Percentiles rank a stretch among this genome's conserved stretches.
Evolutionary conservation across 2,888 invertebrate genomes (phyloP).

Genomic region (Cancer borealis): DNA sequence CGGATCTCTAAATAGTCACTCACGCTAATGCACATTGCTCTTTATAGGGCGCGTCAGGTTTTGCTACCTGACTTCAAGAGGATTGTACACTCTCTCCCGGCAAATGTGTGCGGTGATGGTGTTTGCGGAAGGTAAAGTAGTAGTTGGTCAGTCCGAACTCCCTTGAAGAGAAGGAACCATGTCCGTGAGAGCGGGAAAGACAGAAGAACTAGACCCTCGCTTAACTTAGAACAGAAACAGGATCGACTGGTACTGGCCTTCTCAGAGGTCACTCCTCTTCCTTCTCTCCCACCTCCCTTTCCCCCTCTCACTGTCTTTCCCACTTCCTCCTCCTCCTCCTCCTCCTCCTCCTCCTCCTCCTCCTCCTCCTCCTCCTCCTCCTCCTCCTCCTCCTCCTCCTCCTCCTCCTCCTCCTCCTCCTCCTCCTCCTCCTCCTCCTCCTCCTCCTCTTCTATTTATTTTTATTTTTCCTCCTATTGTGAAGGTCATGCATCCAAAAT

Average conservation of each 20-base stretch:
- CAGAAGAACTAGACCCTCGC: neutral
- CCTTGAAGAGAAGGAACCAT: neutral
- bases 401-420: neutral
- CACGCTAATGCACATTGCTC: neutral
- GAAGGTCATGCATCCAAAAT: neutral
- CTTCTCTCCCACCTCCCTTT: neutral
- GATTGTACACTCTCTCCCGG: neutral
- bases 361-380: neutral
- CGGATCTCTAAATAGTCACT: neutral
- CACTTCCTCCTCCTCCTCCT: neutral
- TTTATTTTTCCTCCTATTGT: neutral
- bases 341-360: neutral
- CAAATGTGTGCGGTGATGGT: neutral
- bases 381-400: neutral
- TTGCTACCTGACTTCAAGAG: neutral
- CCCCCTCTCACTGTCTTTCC: constrained; percentile 31
- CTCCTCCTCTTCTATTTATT: neutral
- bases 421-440: neutral
- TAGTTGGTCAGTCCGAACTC: neutral
- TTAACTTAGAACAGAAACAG: constrained; percentile 4
- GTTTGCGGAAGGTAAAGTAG: neutral
- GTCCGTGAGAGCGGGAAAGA: constrained; percentile 2
- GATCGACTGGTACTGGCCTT: constrained; percentile 1
- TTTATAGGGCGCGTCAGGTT: neutral
- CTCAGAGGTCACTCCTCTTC: constrained; percentile 14